These are phyloP conservation scores for Toxotes lorentzi DNA, from an alignment of 2,797 vertebrate species.

Conservation along the genomic window DNA sequence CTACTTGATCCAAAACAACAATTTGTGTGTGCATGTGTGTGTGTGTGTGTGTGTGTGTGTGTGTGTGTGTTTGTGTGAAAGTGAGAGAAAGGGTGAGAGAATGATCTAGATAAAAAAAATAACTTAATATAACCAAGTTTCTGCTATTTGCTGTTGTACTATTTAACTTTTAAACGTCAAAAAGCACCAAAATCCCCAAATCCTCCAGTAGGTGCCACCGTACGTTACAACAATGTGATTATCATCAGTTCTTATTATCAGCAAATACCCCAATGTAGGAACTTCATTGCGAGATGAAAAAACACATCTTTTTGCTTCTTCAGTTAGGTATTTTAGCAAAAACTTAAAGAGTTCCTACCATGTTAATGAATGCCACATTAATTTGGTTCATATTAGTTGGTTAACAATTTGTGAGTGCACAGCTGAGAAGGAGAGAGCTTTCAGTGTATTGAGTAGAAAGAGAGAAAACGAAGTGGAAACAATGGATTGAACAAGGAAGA, in stretches of 20 bases:
- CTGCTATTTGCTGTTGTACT: background rate
- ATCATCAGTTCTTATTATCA: background rate
- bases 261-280: background rate
- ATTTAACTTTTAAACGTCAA: slow-evolving; percentile 1
- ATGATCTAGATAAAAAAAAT: background rate
- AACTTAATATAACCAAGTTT: background rate
- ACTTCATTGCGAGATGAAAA: background rate
- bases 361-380: background rate
- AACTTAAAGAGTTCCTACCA: background rate
- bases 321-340: background rate
- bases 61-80: background rate
- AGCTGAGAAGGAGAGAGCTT: background rate
- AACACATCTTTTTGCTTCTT: background rate
- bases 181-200: background rate
- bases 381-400: background rate
- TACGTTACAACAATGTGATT: background rate
- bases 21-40: background rate
- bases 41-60: background rate
- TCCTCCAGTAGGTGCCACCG: background rate
- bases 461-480: slow-evolving; percentile 3
- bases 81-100: background rate
- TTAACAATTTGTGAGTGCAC: background rate
- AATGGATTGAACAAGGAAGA: background rate
- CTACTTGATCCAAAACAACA: background rate
- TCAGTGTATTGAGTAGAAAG: background rate